Conservation (phyloP, 2,113 vertebrate genomes). For the Poeciliopsis occidentalis region DNA sequence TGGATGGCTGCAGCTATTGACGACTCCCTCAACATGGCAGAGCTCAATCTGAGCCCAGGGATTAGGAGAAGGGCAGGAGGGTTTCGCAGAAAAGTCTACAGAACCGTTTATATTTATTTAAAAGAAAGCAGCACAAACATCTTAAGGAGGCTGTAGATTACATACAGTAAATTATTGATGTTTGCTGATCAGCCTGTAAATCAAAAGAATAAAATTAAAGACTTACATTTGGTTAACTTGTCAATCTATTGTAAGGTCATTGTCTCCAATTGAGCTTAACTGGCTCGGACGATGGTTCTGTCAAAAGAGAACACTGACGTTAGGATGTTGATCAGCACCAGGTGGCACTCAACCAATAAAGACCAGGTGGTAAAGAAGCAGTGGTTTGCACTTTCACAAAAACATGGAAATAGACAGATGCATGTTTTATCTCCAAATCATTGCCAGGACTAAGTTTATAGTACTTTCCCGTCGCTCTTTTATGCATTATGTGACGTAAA, state of each 20-base stretch:
- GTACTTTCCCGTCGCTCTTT: not conserved
- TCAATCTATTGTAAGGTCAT: no score
- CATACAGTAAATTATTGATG: no score
- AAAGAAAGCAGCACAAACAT: conserved; percentile 14
- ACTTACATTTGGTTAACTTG: no score
- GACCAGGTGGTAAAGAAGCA: not conserved
- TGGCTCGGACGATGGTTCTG: no score
- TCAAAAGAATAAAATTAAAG: no score
- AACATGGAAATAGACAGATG: not conserved
- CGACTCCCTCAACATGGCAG: conserved; percentile 33
- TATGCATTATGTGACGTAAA: not conserved
- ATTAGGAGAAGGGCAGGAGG: not conserved
- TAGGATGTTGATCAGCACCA: no score
- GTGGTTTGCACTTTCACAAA: not conserved
- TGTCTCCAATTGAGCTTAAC: no score
- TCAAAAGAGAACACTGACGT: no score
- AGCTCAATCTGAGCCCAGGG: conserved; percentile 37
- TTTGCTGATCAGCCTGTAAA: no score
- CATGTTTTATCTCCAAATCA: not conserved
- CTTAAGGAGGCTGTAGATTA: not conserved
- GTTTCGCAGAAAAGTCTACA: not conserved
- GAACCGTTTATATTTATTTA: conserved; percentile 1
- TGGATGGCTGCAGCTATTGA: conserved; percentile 7
- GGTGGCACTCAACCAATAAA: not conserved
- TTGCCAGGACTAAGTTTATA: not conserved